Base-by-base conservation (phyloP, 2,113 vertebrate genomes). In the Hyperoodon ampullatus region DNA sequence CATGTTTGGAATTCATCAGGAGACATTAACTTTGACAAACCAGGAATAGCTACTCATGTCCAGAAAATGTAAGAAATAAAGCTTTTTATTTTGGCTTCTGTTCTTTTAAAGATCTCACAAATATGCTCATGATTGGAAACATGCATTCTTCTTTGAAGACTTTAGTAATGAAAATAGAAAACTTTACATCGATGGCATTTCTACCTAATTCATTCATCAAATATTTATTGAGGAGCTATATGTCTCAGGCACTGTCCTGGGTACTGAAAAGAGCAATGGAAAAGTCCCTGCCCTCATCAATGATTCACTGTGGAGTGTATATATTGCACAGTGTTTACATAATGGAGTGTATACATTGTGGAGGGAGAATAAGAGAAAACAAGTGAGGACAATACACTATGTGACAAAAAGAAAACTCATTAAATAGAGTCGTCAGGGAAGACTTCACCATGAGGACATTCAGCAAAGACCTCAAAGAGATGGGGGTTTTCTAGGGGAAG, bases 61-160 rank as follows among this genome's bases (percentile, higher is more conserved):
- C 44, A 65, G 85, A 85, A 71, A 92, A 90, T 44, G 14, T 60
- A 72, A 96, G 71, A 77, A 68, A 88, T 21, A 80, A 84, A 90
- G 28, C 28, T 24, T 71, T 86, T 77, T n/a, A 39, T 92, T 89
- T 97, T 89, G 68, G 33, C 10, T 88, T 77, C 42, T 78, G 0
- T 88, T 28, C 9, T 78, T 94, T 78, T 88, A 55, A 94, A 90
- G 42, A 77, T 82, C 21, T 42, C 72, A 33, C n/a, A 85, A 75
- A 77, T 24, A 44, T 12, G 2, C 11, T 74, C 55, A 78, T 33
- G 44, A 71, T 33, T 93, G 23, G 65, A 97, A 61, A 8, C 26
- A 35, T 47, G 15, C 30, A 35, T 94, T 94, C 83, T 95, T 78
- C 66, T 70, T 44, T 42, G n/a, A 1, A 87, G 24, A 94, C 33